Evolutionary conservation across 1,140 invertebrate genomes (phyloP).

Genomic region (Chironomus striatipennis): DNA sequence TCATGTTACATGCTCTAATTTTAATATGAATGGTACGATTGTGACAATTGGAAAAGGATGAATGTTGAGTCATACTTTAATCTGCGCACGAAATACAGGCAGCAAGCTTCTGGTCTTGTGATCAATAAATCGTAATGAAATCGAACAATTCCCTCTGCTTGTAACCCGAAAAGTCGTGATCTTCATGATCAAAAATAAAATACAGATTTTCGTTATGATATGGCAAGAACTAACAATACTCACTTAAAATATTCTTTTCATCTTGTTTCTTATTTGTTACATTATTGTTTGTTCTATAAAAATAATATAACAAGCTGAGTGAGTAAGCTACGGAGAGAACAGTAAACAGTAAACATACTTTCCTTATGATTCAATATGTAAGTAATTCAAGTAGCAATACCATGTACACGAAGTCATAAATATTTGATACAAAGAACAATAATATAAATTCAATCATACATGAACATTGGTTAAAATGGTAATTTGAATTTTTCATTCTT

Average conservation of each 20-base stretch:
- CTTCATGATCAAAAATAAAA: constrained; percentile 13
- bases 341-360: too few relatives aligned
- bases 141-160: not conserved
- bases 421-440: not conserved
- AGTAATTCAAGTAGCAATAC: constrained; percentile 20
- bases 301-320: not conserved
- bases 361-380: not conserved
- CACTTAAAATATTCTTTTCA: not conserved
- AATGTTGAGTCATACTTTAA: too few relatives aligned
- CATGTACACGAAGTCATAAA: constrained; percentile 21
- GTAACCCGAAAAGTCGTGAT: not conserved
- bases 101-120: not conserved
- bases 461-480: not conserved
- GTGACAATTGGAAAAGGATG: too few relatives aligned
- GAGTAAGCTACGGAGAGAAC: not conserved
- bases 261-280: constrained; percentile 5
- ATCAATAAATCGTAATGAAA: not conserved
- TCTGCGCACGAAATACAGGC: too few relatives aligned
- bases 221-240: not conserved
- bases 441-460: constrained; percentile 4
- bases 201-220: not conserved
- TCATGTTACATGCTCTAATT: too few relatives aligned
- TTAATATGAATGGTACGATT: not conserved
- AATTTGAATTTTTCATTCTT: too few relatives aligned
- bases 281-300: not conserved